Conservation (phyloP, 2,113 vertebrate species). For the Acrocephalus kingi region DNA sequence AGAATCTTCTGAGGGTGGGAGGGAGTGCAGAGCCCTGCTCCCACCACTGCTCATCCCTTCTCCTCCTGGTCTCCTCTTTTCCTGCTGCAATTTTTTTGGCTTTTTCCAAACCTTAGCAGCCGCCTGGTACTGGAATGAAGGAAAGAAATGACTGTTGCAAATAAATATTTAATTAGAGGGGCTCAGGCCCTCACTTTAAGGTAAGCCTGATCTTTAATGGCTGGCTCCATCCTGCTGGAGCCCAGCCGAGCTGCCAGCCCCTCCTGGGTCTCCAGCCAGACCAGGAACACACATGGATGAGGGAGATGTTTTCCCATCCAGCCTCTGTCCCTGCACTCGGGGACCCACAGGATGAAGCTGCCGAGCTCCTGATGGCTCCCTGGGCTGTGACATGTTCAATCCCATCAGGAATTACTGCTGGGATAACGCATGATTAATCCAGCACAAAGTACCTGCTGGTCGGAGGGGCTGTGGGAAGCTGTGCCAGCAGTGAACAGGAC, state of each 20-base stretch:
- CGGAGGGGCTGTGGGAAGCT: background rate
- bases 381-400: slow-evolving; percentile 37
- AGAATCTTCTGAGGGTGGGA: background rate
- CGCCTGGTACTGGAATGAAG: background rate
- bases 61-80: background rate
- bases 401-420: slow-evolving; percentile 43
- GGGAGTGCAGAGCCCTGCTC: accelerated
- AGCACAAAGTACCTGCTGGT: slow-evolving; percentile 1
- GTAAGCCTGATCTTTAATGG: background rate
- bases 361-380: background rate
- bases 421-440: slow-evolving; percentile 19
- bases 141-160: background rate
- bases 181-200: background rate
- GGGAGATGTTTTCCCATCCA: background rate
- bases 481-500: background rate
- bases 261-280: background rate
- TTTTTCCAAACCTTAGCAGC: background rate
- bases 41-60: background rate
- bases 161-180: background rate
- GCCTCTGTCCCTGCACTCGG: accelerated
- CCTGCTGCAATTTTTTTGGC: background rate
- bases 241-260: background rate
- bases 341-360: background rate
- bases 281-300: accelerated
- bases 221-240: background rate